Conservation (phyloP, 1,140 invertebrate species). For the Plutomurus gul region DNA sequence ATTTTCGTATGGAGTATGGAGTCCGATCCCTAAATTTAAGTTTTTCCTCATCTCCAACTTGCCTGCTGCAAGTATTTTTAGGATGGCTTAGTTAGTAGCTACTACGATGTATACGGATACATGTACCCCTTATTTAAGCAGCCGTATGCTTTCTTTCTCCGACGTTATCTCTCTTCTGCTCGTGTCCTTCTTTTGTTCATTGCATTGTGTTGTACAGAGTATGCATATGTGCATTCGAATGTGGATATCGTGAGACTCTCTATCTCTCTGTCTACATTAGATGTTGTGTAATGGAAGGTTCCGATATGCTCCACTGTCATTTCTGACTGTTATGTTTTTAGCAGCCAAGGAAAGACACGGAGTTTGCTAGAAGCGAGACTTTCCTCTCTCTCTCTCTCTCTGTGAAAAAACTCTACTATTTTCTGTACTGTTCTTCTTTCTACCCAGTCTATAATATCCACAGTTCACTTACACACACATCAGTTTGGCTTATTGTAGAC, state of each 20-base stretch:
- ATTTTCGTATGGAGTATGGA: conserved; percentile 17
- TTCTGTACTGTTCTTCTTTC: neutral
- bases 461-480: neutral
- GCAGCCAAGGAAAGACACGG: neutral
- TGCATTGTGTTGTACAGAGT: neutral
- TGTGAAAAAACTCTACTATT: conserved; percentile 18
- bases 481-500: neutral
- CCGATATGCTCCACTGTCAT: conserved; percentile 15
- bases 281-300: conserved; percentile 1
- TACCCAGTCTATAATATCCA: neutral
- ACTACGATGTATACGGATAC: too few relatives aligned
- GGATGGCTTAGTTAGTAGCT: neutral
- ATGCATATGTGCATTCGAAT: neutral
- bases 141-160: conserved; percentile 2
- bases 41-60: conserved; percentile 20
- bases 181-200: neutral
- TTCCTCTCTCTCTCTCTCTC: too few relatives aligned
- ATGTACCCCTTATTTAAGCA: too few relatives aligned
- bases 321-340: conserved; percentile 15
- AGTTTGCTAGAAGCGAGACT: too few relatives aligned
- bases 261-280: neutral
- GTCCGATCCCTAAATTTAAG: conserved; percentile 12
- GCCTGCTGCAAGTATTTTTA: too few relatives aligned
- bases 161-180: neutral
- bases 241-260: neutral